phyloP scores from a whole-genome alignment of 1,140 invertebrate genomes.

The Papilio polyxenes region DNA sequence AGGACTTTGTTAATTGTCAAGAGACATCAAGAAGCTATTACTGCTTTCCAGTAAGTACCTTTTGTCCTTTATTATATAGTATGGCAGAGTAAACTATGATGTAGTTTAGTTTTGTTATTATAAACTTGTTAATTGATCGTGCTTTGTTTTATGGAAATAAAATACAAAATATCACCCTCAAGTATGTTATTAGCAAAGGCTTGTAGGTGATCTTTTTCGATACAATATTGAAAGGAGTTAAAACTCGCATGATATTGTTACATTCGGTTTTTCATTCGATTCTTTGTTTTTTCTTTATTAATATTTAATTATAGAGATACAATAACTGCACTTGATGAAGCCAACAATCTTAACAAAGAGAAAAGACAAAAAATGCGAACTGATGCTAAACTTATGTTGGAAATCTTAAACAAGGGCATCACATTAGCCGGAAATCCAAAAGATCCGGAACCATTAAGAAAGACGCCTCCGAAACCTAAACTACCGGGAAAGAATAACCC shows the following conservation, averaged over 20 bases:
- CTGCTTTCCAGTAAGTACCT: conserved; percentile 82
- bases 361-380: conserved; percentile 84
- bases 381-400: conserved; percentile 87
- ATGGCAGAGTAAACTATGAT: not conserved
- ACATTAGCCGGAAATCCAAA: conserved; percentile 72
- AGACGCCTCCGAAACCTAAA: conserved; percentile 66
- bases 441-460: conserved; percentile 65
- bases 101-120: too few species aligned
- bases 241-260: not conserved
- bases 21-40: conserved; percentile 84
- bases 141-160: too few species aligned
- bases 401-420: conserved; percentile 83
- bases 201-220: not conserved
- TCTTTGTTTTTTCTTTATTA: not conserved
- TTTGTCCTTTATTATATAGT: not conserved
- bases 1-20: conserved; percentile 88
- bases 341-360: conserved; percentile 84
- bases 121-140: too few species aligned
- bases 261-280: not conserved
- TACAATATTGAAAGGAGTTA: not conserved
- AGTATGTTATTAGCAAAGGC: not conserved
- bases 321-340: conserved; percentile 83
- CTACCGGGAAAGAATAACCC: conserved; percentile 76
- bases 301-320: conserved; percentile 78
- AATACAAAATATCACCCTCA: too few species aligned